Evolutionary conservation across 2,888 invertebrate species (phyloP), one percentile per base, ranked within the genome.

Genomic region (Drosophila koepferae): DNA sequence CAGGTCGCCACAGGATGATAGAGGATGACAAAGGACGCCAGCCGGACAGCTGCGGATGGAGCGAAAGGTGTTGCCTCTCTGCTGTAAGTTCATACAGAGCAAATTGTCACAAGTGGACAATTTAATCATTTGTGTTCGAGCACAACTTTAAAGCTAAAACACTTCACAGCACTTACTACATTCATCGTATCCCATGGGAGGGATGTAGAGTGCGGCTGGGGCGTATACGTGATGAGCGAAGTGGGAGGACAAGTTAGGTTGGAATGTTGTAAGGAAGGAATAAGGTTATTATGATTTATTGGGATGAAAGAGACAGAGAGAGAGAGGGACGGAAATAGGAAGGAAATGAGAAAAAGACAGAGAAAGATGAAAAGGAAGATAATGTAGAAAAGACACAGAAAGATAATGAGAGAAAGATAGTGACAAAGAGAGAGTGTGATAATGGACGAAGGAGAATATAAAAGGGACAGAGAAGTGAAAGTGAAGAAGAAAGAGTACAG

Each of bases 1-100:
- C 28, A 5, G 28, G 23, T 23, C 23, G 4, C 28, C 5, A 28
- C 6, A 28, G 28, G 0, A 28, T 28, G 28, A 28, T 28, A 1
- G n/a, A 3, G 20, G 8, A 20, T 8, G 28, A 28, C 6, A 1
- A 14, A 3, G 20, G 8, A 20, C n/a, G 5, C n/a, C 7, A n/a
- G 3, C n/a, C 10, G n/a, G 18, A 12, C 18, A 20, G 10, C 23
- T 7, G 23, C 12, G 46, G 2, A 23, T 14, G 6, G 36, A 14
- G 31, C 46, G 6, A 12, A 38, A 43, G 69, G 40, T 56, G 63
- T 49, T 53, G 49, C 6, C 51, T 40, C 34, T 20, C n/a, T 12
- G 55, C 62, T 31, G 9, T 18, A 68, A 63, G 55, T 54, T 77
- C 74, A 74, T 77, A 62, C 61, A 74, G 63, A 63, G 44, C 63